Evolutionary conservation across 2,888 invertebrate species (phyloP).

Genomic region (Teinopalpus imperialis): DNA sequence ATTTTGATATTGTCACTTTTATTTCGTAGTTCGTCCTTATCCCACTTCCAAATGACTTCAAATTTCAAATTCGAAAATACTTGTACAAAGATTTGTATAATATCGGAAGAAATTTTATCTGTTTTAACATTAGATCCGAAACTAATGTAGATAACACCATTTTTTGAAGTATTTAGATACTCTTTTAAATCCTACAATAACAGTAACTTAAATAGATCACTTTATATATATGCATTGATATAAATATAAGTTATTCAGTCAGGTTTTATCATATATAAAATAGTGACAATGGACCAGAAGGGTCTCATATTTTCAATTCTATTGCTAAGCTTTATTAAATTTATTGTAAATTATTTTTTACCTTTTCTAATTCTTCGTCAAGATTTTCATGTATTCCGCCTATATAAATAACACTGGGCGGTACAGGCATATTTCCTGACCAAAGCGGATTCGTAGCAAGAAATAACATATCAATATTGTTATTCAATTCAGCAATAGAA

Average conservation of each 20-base stretch:
- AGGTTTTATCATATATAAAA: too few species aligned
- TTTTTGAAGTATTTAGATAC: slow-evolving; percentile 46
- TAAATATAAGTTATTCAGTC: too few species aligned
- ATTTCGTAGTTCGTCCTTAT: slow-evolving; percentile 45
- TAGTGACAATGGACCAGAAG: too few species aligned
- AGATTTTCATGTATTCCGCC: slow-evolving; percentile 46
- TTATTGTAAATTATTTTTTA: slow-evolving; percentile 23
- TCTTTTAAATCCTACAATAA: slow-evolving; percentile 46
- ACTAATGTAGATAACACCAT: slow-evolving; percentile 54
- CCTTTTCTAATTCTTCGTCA: slow-evolving; percentile 37
- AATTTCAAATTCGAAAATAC: slow-evolving; percentile 50
- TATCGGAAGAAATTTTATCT: slow-evolving; percentile 40
- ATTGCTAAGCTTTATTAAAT: too few species aligned
- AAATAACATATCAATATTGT: slow-evolving; percentile 45
- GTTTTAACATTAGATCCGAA: slow-evolving; percentile 53
- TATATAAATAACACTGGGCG: slow-evolving; percentile 44
- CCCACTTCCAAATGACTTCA: slow-evolving; percentile 57
- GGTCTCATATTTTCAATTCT: too few species aligned
- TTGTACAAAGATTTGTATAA: slow-evolving; percentile 41
- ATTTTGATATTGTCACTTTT: slow-evolving; percentile 47
- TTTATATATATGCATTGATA: too few species aligned
- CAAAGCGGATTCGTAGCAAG: slow-evolving; percentile 46
- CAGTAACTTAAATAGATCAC: too few species aligned
- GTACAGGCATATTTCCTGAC: slow-evolving; percentile 43
- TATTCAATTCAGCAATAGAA: slow-evolving; percentile 28